phyloP scores from a whole-genome alignment of 2,113 vertebrate genomes.

The Podarcis cretensis region DNA sequence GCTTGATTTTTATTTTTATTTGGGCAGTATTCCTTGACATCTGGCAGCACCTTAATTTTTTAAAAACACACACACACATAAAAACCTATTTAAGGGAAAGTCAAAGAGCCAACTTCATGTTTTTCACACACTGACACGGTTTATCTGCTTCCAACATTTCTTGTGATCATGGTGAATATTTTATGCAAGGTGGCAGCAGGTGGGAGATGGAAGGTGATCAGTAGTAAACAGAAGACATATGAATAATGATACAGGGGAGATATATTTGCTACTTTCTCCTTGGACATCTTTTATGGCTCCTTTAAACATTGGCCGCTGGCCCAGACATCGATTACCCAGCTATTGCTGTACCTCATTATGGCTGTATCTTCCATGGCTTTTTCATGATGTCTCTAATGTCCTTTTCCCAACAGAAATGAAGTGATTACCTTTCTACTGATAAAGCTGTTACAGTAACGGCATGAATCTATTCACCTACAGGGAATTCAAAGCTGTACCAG shows the following conservation, averaged over 20 bases:
- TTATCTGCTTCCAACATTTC: background rate
- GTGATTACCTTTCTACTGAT: slow-evolving; percentile 36
- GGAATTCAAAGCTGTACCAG: slow-evolving; percentile 34
- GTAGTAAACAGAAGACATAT: background rate
- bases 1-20: too few species aligned
- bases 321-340: background rate
- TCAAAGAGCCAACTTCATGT: background rate
- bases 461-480: background rate
- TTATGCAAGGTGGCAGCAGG: rapidly evolving
- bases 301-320: background rate
- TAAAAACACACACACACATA: background rate
- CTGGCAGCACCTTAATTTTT: background rate
- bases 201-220: background rate
- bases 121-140: background rate
- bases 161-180: background rate
- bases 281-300: background rate
- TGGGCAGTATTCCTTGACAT: background rate
- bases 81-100: background rate
- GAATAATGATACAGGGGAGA: background rate
- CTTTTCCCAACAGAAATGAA: slow-evolving; percentile 31
- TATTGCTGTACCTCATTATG: background rate
- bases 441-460: slow-evolving; percentile 38
- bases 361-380: background rate
- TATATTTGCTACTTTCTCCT: background rate
- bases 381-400: slow-evolving; percentile 35